Evolutionary conservation across 2,888 invertebrate species (phyloP).

Genomic region (Drosophila pseudotalamancana): DNA sequence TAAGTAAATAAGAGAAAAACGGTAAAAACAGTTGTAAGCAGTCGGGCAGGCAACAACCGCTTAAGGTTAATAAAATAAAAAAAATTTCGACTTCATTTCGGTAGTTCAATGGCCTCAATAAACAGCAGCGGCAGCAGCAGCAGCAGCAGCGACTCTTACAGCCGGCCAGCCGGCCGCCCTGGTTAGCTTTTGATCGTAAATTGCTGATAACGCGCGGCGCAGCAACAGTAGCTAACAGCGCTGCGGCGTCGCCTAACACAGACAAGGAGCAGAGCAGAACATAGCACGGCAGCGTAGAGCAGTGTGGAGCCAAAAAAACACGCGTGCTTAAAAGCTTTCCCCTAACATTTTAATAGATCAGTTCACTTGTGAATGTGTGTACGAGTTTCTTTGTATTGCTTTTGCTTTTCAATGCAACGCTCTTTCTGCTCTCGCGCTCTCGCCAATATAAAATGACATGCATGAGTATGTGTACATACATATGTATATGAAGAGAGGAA

Average conservation of each 20-base stretch:
- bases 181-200: constrained; percentile 56
- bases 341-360: constrained; percentile 21
- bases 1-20: constrained; percentile 59
- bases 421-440: background rate
- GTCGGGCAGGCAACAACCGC: constrained; percentile 46
- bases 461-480: background rate
- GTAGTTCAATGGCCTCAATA: constrained; percentile 69
- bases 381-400: background rate
- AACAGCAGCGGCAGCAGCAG: constrained; percentile 31
- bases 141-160: constrained; percentile 46
- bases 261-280: background rate
- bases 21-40: constrained; percentile 76
- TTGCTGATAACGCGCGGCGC: constrained; percentile 61
- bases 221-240: constrained; percentile 20
- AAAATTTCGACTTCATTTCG: constrained; percentile 53
- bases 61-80: constrained; percentile 68
- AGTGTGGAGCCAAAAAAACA: constrained; percentile 4
- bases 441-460: background rate
- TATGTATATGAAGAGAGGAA: too few species aligned
- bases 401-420: constrained; percentile 4
- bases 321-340: constrained; percentile 21
- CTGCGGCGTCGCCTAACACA: constrained; percentile 15
- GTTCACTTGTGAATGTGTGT: background rate
- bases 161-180: constrained; percentile 16
- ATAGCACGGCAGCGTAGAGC: background rate